Conservation (phyloP, 2,113 vertebrate genomes). For the Microcebus murinus region DNA sequence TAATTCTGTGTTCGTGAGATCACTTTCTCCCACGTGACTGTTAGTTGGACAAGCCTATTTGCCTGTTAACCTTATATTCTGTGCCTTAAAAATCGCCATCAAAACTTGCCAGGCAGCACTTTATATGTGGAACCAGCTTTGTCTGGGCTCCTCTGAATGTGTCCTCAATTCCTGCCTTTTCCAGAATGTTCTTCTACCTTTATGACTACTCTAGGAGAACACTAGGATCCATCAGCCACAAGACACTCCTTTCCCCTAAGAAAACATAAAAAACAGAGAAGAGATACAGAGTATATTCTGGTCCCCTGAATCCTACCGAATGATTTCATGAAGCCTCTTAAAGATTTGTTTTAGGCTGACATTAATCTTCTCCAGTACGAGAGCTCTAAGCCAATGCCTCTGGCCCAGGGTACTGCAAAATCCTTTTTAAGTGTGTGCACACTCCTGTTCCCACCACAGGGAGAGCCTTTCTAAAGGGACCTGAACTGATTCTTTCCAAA, state of each 20-base stretch:
- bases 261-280: background rate
- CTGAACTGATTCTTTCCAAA: conserved; percentile 6
- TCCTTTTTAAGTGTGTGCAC: background rate
- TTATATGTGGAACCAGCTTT: background rate
- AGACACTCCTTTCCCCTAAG: background rate
- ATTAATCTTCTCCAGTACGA: background rate
- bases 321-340: background rate
- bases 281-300: background rate
- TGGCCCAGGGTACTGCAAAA: background rate
- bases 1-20: background rate
- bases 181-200: background rate
- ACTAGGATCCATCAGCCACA: background rate
- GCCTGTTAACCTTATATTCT: background rate
- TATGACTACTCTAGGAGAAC: background rate
- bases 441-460: background rate
- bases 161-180: background rate
- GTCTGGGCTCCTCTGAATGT: too few relatives aligned
- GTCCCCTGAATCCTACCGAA: background rate
- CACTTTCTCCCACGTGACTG: background rate
- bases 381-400: background rate
- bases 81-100: background rate
- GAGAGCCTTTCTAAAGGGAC: conserved; percentile 38
- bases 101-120: background rate
- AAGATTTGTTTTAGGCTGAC: background rate
- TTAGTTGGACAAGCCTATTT: background rate